A percentile compares a stretch with the other conserved stretches of the same genome.
Conservation (phyloP, 2,797 vertebrate genomes). For the Sebastes steindachneri region DNA sequence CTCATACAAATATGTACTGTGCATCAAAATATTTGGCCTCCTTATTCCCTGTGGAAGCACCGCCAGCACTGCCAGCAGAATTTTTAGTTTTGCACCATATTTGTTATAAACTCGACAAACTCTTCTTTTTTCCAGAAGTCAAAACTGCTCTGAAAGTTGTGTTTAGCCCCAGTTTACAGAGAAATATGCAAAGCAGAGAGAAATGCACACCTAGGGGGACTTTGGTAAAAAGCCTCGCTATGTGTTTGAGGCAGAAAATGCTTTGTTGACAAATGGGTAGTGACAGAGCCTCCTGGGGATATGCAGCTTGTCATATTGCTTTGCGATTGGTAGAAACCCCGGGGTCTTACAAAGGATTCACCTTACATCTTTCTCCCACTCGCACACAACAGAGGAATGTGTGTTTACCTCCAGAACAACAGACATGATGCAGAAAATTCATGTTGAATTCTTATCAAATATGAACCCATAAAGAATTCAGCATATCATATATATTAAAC, state of each 20-base stretch:
- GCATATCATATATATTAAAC: background rate
- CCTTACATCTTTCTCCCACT: slow-evolving; percentile 56
- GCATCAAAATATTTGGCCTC: slow-evolving; percentile 26
- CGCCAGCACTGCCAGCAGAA: slow-evolving; percentile 8
- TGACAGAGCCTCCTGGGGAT: slow-evolving; percentile 59
- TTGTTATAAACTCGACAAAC: slow-evolving; percentile 31
- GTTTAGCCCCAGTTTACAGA: slow-evolving; percentile 36
- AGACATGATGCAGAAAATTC: background rate
- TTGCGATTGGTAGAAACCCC: slow-evolving; percentile 57
- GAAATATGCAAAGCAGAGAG: slow-evolving; percentile 57
- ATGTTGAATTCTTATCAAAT: slow-evolving; percentile 7
- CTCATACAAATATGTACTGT: background rate
- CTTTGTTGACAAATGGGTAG: slow-evolving; percentile 74
- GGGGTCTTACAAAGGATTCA: slow-evolving; percentile 65
- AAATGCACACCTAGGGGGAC: slow-evolving; percentile 61
- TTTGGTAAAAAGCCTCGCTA: slow-evolving; percentile 47
- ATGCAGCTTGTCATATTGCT: slow-evolving; percentile 69
- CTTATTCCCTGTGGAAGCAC: background rate
- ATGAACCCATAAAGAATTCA: background rate
- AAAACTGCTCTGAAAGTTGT: slow-evolving; percentile 41
- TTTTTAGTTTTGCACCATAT: slow-evolving; percentile 21
- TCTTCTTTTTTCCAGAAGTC: slow-evolving; percentile 1
- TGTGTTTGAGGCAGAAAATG: slow-evolving; percentile 66
- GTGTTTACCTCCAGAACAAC: slow-evolving; percentile 35
- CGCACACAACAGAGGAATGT: slow-evolving; percentile 24